phyloP scores from a whole-genome alignment of 1,140 invertebrate species.

The Drosophila bifasciata region DNA sequence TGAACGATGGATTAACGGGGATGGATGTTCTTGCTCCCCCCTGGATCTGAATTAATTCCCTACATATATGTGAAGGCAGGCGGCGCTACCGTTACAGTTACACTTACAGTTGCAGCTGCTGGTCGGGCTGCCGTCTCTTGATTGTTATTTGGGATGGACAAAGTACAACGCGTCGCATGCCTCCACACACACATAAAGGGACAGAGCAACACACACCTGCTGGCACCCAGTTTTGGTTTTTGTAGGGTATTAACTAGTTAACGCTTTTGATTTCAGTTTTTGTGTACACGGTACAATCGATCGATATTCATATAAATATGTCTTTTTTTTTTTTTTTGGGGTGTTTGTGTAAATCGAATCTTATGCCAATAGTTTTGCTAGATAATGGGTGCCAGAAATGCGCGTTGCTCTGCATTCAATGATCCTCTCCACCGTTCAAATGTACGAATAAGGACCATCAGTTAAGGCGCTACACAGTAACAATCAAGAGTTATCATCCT shows the following conservation, averaged over 20 bases:
- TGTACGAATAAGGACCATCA: conserved; percentile 90
- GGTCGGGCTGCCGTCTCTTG: conserved; percentile 45
- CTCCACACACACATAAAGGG: conserved; percentile 78
- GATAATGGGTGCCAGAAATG: conserved; percentile 58
- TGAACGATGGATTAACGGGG: conserved; percentile 80
- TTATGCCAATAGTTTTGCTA: conserved; percentile 62
- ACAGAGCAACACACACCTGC: conserved; percentile 72
- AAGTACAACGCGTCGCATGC: conserved; percentile 35
- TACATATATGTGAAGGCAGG: conserved; percentile 74
- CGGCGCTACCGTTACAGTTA: conserved; percentile 22
- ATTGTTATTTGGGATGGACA: conserved; percentile 60
- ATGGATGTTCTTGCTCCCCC: conserved; percentile 38
- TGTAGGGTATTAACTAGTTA: conserved; percentile 21
- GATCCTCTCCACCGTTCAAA: conserved; percentile 85
- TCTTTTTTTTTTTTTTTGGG: conserved; percentile 27
- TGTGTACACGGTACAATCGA: conserved; percentile 41
- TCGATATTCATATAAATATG: conserved; percentile 40
- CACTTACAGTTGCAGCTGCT: background rate
- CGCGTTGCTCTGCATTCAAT: conserved; percentile 72
- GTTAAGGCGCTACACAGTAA: conserved; percentile 99
- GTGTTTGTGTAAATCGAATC: conserved; percentile 40
- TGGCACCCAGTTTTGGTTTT: conserved; percentile 25
- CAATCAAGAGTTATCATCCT: conserved; percentile 98
- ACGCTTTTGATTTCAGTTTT: conserved; percentile 63
- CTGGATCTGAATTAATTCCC: conserved; percentile 35